Conservation (phyloP, 2,888 invertebrate species). For the Cephus rjabovi region DNA sequence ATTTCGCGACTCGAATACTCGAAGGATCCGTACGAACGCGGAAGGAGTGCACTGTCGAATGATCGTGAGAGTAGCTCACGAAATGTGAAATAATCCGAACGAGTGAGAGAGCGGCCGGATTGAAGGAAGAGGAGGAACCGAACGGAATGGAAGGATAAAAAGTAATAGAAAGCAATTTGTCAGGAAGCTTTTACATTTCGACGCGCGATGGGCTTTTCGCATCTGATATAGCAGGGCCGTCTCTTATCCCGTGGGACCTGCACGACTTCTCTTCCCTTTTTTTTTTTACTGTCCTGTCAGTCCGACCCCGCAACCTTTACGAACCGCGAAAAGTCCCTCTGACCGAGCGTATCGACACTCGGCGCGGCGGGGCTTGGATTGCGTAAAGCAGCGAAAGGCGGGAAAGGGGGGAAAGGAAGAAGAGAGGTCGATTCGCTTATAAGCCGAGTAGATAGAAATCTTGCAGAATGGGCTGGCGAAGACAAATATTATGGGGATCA, state of each 20-base stretch:
- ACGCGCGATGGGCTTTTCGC: conserved; percentile 30
- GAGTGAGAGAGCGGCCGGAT: conserved; percentile 37
- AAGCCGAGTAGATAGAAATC: conserved; percentile 40
- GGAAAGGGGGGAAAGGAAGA: neutral
- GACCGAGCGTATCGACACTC: neutral
- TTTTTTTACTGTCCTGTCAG: conserved; percentile 14
- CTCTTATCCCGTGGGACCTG: conserved; percentile 45
- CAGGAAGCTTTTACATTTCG: conserved; percentile 56
- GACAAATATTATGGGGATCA: conserved; percentile 59
- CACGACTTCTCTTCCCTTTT: conserved; percentile 25
- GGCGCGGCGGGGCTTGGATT: neutral
- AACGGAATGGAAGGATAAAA: conserved; percentile 1
- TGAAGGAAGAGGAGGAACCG: neutral
- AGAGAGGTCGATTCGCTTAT: neutral
- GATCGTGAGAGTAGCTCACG: too few species aligned
- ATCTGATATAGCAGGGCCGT: conserved; percentile 1
- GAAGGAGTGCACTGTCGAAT: too few species aligned
- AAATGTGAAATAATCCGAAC: conserved; percentile 49
- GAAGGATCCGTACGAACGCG: too few species aligned
- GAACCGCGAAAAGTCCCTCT: too few species aligned
- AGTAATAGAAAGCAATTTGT: conserved; percentile 62
- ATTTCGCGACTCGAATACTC: too few species aligned
- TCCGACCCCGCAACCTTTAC: conserved; percentile 13
- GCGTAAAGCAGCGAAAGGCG: neutral
- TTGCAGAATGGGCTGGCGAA: conserved; percentile 56